phyloP scores from a whole-genome alignment of 2,113 vertebrate species.

The Chelonoidis abingdonii region DNA sequence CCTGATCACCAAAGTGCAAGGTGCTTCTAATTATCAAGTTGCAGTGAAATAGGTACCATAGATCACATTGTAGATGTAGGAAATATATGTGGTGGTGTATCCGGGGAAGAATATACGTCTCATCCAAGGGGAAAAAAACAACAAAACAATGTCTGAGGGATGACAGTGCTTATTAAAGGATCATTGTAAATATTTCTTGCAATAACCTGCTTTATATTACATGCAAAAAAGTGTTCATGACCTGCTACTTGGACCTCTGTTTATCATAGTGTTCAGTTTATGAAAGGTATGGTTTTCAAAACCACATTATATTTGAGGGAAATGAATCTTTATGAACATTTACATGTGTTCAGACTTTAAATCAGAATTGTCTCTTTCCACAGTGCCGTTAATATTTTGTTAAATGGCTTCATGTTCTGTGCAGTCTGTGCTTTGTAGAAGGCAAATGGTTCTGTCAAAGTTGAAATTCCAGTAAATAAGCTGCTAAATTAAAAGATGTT shows the following conservation, averaged over 20 bases:
- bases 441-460: not conserved
- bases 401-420: not conserved
- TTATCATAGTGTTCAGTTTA: not conserved
- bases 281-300: not conserved
- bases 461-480: not conserved
- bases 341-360: not conserved
- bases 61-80: not conserved
- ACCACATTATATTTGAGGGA: not conserved
- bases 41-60: not conserved
- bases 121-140: not conserved
- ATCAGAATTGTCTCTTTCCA: not conserved
- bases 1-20: not conserved
- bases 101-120: not conserved
- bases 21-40: not conserved
- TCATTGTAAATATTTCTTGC: not conserved
- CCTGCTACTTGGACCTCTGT: not conserved
- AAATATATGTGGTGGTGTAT: no score
- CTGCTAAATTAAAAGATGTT: constrained; percentile 10
- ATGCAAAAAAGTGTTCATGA: not conserved
- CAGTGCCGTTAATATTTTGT: not conserved
- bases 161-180: not conserved
- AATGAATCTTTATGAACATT: not conserved
- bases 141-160: not conserved
- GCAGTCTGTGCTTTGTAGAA: not conserved
- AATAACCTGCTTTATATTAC: not conserved